Evolutionary conservation across 2,113 vertebrate species (phyloP), one percentile per base, ranked within the genome.

Genomic region (Malaclemys terrapin): DNA sequence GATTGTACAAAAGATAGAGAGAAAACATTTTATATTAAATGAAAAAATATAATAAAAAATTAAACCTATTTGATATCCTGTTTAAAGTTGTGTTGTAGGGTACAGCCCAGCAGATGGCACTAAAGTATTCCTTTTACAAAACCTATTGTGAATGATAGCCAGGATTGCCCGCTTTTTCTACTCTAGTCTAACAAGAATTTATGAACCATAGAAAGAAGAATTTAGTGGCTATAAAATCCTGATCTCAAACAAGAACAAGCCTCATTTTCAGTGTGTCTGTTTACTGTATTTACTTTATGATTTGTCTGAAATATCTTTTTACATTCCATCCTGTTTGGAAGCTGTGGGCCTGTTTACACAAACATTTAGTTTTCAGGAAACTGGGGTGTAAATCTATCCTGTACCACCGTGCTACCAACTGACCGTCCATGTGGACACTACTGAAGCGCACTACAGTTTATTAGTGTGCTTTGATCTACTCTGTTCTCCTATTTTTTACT

Each of bases 51-150:
- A 78, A 76, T 76, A 12, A 45, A 42, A 75, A 24, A 76, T 45
- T 45, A 24, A 25, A 13, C 10, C 9, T 72, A 22, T 76, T 11
- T 45, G 19, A 76, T 76, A 45, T 76, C n/a, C n/a, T 24, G n/a
- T 72, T 42, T 24, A 47, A 76, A 78, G 42, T 47, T 78, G 42
- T 22, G 7, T 78, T 78, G 38, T 8, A 14, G 24, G 6, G 38
- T 45, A 25, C 42, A 78, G 45, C 7, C 90, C 97, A 95, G 96
- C 95, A 97, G 97, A 92, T 97, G 96, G 97, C 95, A 96, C 79
- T 94, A 47, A 91, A 96, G 78, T 50, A 89, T 79, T 17, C 90
- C 62, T 91, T 72, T 80, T 94, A 89, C 2, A 92, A 82, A 83
- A 50, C 31, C 27, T 10, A 1, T 38, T 88, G 59, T 16, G 80